These are phyloP conservation scores for Callocephalon fimbriatum DNA, from an alignment of 2,113 vertebrate genomes.

Conservation along the genomic window DNA sequence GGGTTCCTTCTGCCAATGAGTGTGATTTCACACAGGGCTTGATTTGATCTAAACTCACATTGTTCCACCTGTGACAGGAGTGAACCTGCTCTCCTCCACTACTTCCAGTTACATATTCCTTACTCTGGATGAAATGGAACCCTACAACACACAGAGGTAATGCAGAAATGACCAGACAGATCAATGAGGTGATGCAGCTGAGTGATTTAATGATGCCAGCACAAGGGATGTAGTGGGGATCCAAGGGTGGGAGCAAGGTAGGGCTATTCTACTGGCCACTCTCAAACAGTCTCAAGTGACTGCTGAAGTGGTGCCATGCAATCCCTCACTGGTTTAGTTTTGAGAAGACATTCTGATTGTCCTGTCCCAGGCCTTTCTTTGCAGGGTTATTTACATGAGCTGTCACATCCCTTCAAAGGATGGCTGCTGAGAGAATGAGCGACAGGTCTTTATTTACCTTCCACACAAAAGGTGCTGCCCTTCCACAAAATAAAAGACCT, in stretches of 20 bases:
- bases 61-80: not conserved
- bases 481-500: not conserved
- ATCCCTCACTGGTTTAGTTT: not conserved
- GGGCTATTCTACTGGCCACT: not conserved
- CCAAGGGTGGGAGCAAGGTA: not conserved
- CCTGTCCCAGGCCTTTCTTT: not conserved
- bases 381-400: not conserved
- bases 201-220: not conserved
- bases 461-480: not conserved
- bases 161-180: not conserved
- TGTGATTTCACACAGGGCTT: not conserved
- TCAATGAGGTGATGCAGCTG: not conserved
- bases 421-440: not conserved
- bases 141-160: not conserved
- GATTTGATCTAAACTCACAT: not conserved
- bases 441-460: not conserved
- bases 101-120: not conserved
- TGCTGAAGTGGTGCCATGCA: not conserved
- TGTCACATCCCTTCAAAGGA: not conserved
- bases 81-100: not conserved
- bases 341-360: not conserved
- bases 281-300: not conserved
- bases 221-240: not conserved
- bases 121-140: not conserved
- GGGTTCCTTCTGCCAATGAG: not conserved